These are phyloP conservation scores for Parochlus steinenii DNA, from an alignment of 2,888 invertebrate species.

Conservation along the genomic window DNA sequence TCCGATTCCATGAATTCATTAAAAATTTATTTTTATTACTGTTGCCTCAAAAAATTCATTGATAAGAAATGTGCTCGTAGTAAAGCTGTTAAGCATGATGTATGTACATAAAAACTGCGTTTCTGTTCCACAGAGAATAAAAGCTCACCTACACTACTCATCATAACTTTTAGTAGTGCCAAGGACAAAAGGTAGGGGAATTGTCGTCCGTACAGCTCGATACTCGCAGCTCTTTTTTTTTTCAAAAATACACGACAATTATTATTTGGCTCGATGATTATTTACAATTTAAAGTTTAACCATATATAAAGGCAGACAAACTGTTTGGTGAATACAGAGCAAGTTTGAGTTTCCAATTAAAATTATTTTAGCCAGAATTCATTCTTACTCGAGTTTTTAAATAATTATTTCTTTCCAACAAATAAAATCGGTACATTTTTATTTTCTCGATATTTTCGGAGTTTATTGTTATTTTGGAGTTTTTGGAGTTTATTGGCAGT, in stretches of 20 bases:
- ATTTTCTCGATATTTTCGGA: no score
- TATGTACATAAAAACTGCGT: no score
- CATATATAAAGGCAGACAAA: conserved; percentile 12
- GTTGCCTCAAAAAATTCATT: no score
- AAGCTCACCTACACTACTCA: no score
- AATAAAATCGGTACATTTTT: no score
- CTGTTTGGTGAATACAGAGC: conserved; percentile 6
- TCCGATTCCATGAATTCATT: no score
- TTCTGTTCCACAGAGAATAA: no score
- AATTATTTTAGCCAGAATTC: neutral
- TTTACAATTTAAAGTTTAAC: conserved; percentile 11
- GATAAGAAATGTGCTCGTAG: no score
- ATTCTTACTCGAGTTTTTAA: neutral
- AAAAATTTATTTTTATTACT: no score
- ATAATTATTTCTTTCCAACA: neutral
- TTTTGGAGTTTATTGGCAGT: no score
- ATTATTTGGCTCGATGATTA: conserved; percentile 8
- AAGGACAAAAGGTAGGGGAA: conserved; percentile 9
- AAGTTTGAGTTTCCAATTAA: conserved; percentile 4
- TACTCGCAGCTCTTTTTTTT: conserved; percentile 2
- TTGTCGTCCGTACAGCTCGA: conserved; percentile 1
- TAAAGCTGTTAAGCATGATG: no score
- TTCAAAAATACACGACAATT: conserved; percentile 7
- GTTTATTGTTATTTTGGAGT: no score
- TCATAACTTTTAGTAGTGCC: conserved; percentile 13